Base-by-base conservation (phyloP, 2,797 vertebrate genomes). In the Anomalospiza imberbis region DNA sequence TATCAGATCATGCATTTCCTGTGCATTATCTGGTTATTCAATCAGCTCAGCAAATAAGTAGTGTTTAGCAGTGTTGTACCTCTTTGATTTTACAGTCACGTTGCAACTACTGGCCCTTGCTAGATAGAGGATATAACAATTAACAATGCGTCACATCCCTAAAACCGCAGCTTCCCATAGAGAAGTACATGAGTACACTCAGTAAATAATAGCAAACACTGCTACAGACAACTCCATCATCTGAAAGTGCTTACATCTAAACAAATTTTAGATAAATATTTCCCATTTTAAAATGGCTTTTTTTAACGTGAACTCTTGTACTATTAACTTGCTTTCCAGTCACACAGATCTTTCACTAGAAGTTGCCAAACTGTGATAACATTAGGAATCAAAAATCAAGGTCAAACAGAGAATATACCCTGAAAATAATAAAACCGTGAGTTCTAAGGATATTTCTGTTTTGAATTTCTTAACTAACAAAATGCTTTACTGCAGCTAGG, bases 341-440 rank as follows among this genome's bases (percentile, higher is more conserved):
- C 47, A 85, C 21, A 66, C 7, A 93, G 54, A 71, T 88, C 57
- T 92, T 91, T 76, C 62, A 68, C 74, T 78, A 79, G 73, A 73
- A 65, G 7, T 89, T 90, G 71, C 74, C 53, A 83, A 91, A 91
- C 32, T 83, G 40, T 65, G 34, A 36, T 67, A 91, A 31, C 16
- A 54, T 60, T 77, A 94, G 36, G 17, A 93, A 88, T 66, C 31
- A 84, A 94, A 93, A 85, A 75, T 8, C 5, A 17, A 14, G 34
- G 61, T 84, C 57, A 85, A 93, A 95, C 25, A 48, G 32, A 75
- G 51, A 92, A 88, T 2, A 48, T 54, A 86, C 16, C 38, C 38
- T 87, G 89, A 93, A 73, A 87, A 96, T 53, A 93, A 85, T n/a
- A n/a, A n/a, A 96, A 70, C 22, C 21, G 14, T 57, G n/a, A n/a